Evolutionary conservation across 2,797 vertebrate genomes (phyloP).

Genomic region (Megalops cyprinoides): DNA sequence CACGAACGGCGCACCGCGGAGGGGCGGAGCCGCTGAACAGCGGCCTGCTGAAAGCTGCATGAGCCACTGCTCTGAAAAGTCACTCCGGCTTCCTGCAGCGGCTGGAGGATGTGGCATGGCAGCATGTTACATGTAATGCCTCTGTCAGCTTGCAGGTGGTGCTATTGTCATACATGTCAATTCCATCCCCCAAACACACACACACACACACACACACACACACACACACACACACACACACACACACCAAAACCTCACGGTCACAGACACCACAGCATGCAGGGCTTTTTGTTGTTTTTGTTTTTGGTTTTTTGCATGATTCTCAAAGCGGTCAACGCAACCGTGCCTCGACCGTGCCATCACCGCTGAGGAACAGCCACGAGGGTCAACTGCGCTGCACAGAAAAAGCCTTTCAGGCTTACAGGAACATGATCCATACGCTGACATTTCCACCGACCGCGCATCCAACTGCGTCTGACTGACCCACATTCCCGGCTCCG

Average conservation of each 20-base stretch:
- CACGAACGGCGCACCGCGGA: no score
- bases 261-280: background rate
- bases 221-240: conserved; percentile 8
- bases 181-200: background rate
- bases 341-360: no score
- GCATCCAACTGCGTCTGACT: no score
- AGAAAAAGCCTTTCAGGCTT: background rate
- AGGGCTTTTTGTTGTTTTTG: no score
- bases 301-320: background rate
- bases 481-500: background rate
- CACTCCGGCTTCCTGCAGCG: conserved; percentile 21
- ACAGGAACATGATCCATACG: background rate
- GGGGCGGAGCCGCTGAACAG: no score
- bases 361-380: background rate
- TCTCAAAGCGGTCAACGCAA: background rate
- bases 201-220: background rate
- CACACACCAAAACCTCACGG: background rate
- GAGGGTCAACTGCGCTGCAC: background rate
- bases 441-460: background rate
- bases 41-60: background rate
- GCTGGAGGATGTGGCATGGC: background rate
- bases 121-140: conserved; percentile 57
- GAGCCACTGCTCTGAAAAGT: conserved; percentile 10
- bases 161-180: conserved; percentile 66
- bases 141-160: conserved; percentile 69